Base-by-base conservation (phyloP, 2,797 vertebrate genomes). In the Rhinophrynus dorsalis region DNA sequence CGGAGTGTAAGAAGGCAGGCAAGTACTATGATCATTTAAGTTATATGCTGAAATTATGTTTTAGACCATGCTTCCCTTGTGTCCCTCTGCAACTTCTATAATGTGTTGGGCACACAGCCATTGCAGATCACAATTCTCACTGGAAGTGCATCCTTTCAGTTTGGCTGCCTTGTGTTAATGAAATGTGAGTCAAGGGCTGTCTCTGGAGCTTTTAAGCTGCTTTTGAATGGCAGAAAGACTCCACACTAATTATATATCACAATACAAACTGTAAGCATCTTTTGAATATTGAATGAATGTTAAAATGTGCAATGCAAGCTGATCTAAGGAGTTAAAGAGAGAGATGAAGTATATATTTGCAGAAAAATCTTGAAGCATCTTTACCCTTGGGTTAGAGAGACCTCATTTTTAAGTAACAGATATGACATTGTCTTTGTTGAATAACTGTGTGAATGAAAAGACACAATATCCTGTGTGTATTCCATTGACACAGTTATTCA, bases 71-170 rank as follows among this genome's bases (percentile, higher is more conserved):
- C 45, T 23, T 58, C 60, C 40, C 20, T 37, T 38, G 54, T 72
- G 61, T 64, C 63, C 33, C 48, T 27, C 35, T 65, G 42, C 44
- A 55, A 59, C 61, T 58, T 72, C 44, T 38, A 59, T 57, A 64
- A 70, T 61, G 68, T 55, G 68, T 63, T 70, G 68, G 68, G 68
- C 68, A 71, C 68, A 65, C 44, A 72, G 69, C 69, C 69, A 72
- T 72, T 35, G 26, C 20, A 26, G 54, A 59, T 42, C 61, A 65
- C 69, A 72, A 44, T 35, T 59, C 52, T 65, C 58, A 20, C 42
- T 65, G 54, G 52, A 51, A 65, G 32, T 24, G 27, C 69, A 59
- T 72, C 52, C 35, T 65, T 72, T 72, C 69, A 65, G 33, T 72
- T 45, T 72, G 61, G 18, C 52, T 52, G 61, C 54, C 48, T 65